These are phyloP conservation scores for Chloropsis cyanopogon DNA, from an alignment of 2,113 vertebrate genomes.

Conservation along the genomic window DNA sequence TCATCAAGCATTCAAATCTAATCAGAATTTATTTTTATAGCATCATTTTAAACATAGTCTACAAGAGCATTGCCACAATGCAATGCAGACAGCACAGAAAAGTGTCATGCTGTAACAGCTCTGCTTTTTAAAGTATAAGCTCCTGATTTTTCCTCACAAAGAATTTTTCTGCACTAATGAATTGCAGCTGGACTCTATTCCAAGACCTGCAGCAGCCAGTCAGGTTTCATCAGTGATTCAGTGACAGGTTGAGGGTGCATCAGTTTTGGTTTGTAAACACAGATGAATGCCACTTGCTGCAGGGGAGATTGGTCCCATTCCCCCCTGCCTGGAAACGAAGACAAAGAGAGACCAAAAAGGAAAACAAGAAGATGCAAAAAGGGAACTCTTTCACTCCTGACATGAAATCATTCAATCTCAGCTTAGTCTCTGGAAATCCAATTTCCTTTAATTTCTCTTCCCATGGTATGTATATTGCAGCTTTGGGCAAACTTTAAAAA, in stretches of 20 bases:
- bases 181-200: neutral
- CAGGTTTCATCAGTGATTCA: neutral
- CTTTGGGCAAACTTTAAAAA: slow-evolving; percentile 1
- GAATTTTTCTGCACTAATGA: neutral
- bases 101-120: neutral
- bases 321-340: neutral
- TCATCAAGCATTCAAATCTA: slow-evolving; percentile 57
- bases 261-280: neutral
- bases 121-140: neutral
- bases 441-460: slow-evolving; percentile 19
- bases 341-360: neutral
- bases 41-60: neutral
- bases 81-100: neutral
- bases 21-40: slow-evolving; percentile 44
- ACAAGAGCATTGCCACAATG: neutral
- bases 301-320: neutral
- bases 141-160: neutral
- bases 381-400: neutral
- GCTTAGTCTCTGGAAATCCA: neutral
- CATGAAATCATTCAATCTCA: neutral
- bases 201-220: neutral
- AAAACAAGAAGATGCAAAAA: neutral
- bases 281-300: neutral
- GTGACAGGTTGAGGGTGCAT: neutral
- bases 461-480: neutral